Evolutionary conservation across 2,888 invertebrate genomes (phyloP).

Genomic region (Scrobipalpa atriplicella): DNA sequence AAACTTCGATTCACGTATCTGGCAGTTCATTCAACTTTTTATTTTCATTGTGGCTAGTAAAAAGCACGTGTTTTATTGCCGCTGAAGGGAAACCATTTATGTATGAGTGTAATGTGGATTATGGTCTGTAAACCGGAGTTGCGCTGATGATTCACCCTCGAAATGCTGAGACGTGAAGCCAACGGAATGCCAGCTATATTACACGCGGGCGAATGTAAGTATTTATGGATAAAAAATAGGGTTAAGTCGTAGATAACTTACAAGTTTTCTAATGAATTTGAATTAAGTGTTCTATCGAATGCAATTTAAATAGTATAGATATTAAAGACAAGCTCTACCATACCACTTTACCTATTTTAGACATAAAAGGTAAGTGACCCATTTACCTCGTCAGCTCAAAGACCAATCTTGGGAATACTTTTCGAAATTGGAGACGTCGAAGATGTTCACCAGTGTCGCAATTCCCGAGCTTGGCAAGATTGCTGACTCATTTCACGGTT

Average conservation of each 20-base stretch:
- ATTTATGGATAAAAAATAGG: constrained; percentile 26
- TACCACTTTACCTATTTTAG: too few species aligned
- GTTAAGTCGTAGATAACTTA: neutral
- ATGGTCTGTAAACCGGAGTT: constrained; percentile 46
- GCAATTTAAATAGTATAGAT: too few species aligned
- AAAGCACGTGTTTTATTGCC: constrained; percentile 46
- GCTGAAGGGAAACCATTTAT: constrained; percentile 45
- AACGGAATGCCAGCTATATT: constrained; percentile 47
- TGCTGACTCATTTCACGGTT: too few species aligned
- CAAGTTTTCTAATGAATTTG: neutral
- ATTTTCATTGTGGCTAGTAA: constrained; percentile 43
- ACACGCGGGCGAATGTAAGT: constrained; percentile 39
- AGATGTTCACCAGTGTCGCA: too few species aligned
- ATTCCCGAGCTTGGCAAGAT: too few species aligned
- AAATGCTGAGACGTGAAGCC: constrained; percentile 55
- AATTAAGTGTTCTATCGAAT: neutral
- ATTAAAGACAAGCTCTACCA: too few species aligned
- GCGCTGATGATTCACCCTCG: constrained; percentile 49
- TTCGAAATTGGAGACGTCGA: too few species aligned
- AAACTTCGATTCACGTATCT: constrained; percentile 27
- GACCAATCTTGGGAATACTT: too few species aligned
- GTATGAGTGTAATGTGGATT: constrained; percentile 42
- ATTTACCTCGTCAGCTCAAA: too few species aligned
- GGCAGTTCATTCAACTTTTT: constrained; percentile 47
- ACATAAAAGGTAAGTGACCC: too few species aligned